Conservation (phyloP, 1,140 invertebrate genomes). For the Pachypeltis micranthus region DNA sequence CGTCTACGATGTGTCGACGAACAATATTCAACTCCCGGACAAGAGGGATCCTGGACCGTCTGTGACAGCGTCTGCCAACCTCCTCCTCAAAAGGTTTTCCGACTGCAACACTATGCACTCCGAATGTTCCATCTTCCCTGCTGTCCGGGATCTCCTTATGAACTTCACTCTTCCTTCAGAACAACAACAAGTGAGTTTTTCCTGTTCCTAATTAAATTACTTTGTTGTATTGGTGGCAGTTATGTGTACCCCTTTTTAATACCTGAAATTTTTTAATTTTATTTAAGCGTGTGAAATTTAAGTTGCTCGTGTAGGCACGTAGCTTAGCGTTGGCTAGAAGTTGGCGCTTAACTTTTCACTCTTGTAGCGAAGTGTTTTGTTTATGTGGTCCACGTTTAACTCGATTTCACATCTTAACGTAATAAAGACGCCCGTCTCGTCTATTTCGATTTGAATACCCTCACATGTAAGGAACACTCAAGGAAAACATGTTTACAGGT, state of each 20-base stretch:
- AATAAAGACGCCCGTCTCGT: too few relatives aligned
- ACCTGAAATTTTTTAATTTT: too few relatives aligned
- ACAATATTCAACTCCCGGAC: slow-evolving; percentile 75
- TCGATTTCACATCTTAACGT: too few relatives aligned
- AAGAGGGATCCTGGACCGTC: slow-evolving; percentile 51
- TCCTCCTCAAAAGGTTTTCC: slow-evolving; percentile 51
- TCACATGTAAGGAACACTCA: too few relatives aligned
- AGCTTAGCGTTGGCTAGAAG: too few relatives aligned
- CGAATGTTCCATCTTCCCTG: slow-evolving; percentile 79
- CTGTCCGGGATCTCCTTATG: slow-evolving; percentile 69
- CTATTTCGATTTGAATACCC: too few relatives aligned
- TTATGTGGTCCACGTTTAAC: too few relatives aligned
- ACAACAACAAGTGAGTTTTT: slow-evolving; percentile 30
- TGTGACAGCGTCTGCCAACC: slow-evolving; percentile 48
- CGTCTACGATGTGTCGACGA: slow-evolving; percentile 74
- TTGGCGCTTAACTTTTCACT: too few relatives aligned
- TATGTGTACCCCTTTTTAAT: too few relatives aligned
- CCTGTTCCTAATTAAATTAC: background rate
- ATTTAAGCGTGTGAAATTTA: too few relatives aligned
- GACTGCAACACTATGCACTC: slow-evolving; percentile 45
- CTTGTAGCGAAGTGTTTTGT: too few relatives aligned
- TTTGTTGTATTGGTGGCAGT: slow-evolving; percentile 7
- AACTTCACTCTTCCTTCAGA: slow-evolving; percentile 65
- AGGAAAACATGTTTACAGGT: slow-evolving; percentile 12
- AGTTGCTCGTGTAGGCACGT: too few relatives aligned